Base-by-base conservation (phyloP, 2,888 invertebrate species). In the Panorpa germanica region DNA sequence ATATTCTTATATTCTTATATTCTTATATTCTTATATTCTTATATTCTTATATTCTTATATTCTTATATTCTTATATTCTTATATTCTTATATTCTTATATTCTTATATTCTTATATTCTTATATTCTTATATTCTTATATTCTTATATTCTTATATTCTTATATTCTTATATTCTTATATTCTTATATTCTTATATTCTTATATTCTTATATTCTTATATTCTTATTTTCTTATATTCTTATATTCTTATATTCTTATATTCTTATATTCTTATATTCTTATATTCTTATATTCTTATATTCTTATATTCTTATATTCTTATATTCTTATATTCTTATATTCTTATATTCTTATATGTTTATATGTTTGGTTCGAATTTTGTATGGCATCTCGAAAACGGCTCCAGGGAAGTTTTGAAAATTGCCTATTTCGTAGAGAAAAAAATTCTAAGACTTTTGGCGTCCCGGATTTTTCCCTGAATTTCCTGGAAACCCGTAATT, bases 1-100 rank as follows among this genome's bases (percentile, higher is more conserved):
- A 23, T 23, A 23, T 23, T 23, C 10, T 23, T 12, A 23, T 23
- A 23, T 23, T 23, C 10, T 23, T 12, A 23, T 23, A 23, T 23
- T 23, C 10, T 23, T 12, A 23, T 23, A 23, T 23, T 23, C 10
- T 23, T 12, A 23, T 23, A 23, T 23, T 23, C 10, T 23, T 12
- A 23, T 23, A 23, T 23, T 23, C 10, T 23, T 12, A 23, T 23
- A 23, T 23, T 23, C 10, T 23, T 12, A 23, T 23, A 23, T 23
- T 23, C 10, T 23, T 12, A 23, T 23, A 23, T 23, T 23, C 10
- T 23, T 12, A 23, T 23, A 23, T 23, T 23, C 10, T 23, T 12
- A 23, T 23, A 23, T 23, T 23, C 10, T 23, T 12, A 23, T 23
- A 23, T 23, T 23, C 10, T 23, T 12, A 23, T 23, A 23, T 23